Base-by-base conservation (phyloP, 1,140 invertebrate genomes). In the Drosophila triauraria region DNA sequence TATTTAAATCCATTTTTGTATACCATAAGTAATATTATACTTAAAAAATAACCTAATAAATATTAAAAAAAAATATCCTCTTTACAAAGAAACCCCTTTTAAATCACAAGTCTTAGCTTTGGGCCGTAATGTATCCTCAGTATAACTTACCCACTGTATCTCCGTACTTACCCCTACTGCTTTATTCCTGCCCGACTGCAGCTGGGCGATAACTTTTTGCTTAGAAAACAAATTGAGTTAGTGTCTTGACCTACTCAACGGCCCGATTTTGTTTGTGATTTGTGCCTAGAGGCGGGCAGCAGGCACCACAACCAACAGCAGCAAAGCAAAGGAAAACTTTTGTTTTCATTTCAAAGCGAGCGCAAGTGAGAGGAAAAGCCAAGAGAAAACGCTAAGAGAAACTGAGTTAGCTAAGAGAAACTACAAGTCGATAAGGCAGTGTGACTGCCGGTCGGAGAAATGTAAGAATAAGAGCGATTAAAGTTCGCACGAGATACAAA, bases 191-290 rank as follows among this genome's bases (percentile, higher is more conserved):
- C 27, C 44, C 25, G 43, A 75, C 47, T 60, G 40, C 38, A 61
- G 15, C 61, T 61, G 60, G 54, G 50, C 69, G 48, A 62, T 68
- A 78, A 69, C 50, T 74, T 78, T 77, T 78, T 62, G 78, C 82
- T 62, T 56, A 67, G 69, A 82, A 68, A 62, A 30, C 65, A 67
- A 79, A 86, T 82, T 82, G 65, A 82, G 75, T 82, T 79, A 87
- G 79, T 76, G 68, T 87, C 83, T 76, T 86, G 82, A 87, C 83
- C 82, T 85, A 70, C 82, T 86, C 82, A 86, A 86, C 58, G 61
- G 61, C 27, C 54, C 77, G 58, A 69, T 78, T 82, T 72, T 47
- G 68, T 72, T 74, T 59, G 67, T 81, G 78, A 84, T 86, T 86
- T 82, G 69, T 61, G 54, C 47, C 72, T 67, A 53, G 40, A 48